Percentiles rank a stretch among this genome's conserved stretches.
These are phyloP conservation scores for Melangyna quadrimaculata DNA, from an alignment of 2,888 invertebrate species.

Conservation along the genomic window DNA sequence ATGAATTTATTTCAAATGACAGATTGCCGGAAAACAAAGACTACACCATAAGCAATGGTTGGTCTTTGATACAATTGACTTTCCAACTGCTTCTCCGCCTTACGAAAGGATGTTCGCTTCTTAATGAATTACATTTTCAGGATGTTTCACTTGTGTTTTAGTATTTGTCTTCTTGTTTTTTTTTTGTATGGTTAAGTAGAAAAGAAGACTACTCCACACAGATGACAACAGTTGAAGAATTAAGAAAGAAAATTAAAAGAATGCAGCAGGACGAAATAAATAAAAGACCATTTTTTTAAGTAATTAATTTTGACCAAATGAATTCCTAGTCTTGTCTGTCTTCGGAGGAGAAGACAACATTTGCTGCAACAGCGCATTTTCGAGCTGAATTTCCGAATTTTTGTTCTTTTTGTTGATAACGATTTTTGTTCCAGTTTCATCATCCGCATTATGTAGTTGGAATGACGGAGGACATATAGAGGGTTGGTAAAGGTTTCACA, in stretches of 20 bases:
- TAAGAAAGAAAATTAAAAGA: not conserved
- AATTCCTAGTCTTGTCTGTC: constrained; percentile 25
- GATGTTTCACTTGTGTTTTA: constrained; percentile 20
- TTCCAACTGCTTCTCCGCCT: constrained; percentile 1
- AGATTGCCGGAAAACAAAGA: not conserved
- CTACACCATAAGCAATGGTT: too few relatives aligned
- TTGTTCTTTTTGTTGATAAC: not conserved
- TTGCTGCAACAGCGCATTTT: constrained; percentile 45
- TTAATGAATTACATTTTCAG: constrained; percentile 64
- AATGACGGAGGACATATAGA: not conserved
- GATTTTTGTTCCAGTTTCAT: not conserved
- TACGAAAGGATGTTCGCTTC: constrained; percentile 29
- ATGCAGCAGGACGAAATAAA: constrained; percentile 31
- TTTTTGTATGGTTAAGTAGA: not conserved
- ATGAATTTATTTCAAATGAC: constrained; percentile 6
- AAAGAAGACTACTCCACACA: not conserved
- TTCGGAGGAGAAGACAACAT: not conserved
- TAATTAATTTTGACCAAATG: constrained; percentile 69
- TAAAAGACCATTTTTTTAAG: constrained; percentile 27
- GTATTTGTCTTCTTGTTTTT: constrained; percentile 2
- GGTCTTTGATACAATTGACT: constrained; percentile 7
- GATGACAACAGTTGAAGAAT: constrained; percentile 22
- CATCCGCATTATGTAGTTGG: not conserved
- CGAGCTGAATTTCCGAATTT: not conserved
- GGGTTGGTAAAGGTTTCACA: constrained; percentile 1